phyloP scores from a whole-genome alignment of 2,113 vertebrate species.

The Tachuris rubrigastra region DNA sequence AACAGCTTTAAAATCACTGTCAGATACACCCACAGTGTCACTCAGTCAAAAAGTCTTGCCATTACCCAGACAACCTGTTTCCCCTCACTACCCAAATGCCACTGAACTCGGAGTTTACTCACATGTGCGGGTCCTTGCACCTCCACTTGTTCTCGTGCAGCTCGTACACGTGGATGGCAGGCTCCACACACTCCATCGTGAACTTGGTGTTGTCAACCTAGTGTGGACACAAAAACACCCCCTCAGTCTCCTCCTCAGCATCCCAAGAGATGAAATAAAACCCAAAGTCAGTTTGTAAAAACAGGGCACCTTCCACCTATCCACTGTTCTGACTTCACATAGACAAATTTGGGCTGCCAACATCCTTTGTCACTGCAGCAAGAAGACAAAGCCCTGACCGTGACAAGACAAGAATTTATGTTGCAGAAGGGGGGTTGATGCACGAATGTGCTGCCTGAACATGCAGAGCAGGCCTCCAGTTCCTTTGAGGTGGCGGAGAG shows the following conservation, averaged over 20 bases:
- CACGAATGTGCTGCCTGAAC: neutral
- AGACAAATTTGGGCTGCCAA: neutral
- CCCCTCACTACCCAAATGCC: neutral
- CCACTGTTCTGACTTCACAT: neutral
- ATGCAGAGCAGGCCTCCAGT: neutral
- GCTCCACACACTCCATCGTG: constrained; percentile 87
- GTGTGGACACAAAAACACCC: neutral
- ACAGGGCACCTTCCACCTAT: neutral
- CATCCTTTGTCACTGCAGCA: neutral
- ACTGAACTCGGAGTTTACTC: constrained; percentile 58
- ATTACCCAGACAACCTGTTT: rapidly evolving
- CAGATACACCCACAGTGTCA: neutral
- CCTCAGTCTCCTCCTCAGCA: neutral
- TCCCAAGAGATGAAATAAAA: neutral
- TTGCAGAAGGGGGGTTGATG: neutral
- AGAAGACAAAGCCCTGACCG: neutral
- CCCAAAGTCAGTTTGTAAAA: neutral
- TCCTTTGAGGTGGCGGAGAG: neutral
- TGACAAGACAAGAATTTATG: neutral
- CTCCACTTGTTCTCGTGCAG: constrained; percentile 96
- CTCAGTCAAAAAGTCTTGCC: neutral
- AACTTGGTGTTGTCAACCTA: constrained; percentile 93
- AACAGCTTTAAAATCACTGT: neutral
- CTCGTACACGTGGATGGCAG: constrained; percentile 89
- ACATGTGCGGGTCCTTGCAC: constrained; percentile 87